Evolutionary conservation across 2,113 vertebrate genomes (phyloP).

Genomic region (Ciconia maguari): DNA sequence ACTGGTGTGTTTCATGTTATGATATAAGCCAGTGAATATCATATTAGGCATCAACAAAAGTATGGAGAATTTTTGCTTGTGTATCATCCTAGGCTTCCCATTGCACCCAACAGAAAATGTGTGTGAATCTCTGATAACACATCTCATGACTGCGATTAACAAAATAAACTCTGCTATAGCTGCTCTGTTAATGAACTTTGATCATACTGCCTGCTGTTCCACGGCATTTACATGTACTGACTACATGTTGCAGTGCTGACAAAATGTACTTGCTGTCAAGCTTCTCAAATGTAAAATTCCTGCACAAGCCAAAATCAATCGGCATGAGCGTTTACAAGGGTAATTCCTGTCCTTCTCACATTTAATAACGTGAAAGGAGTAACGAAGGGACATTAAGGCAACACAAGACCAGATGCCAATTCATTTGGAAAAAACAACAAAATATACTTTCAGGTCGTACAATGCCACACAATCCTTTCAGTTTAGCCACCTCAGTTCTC

Average conservation of each 20-base stretch:
- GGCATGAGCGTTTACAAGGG: background rate
- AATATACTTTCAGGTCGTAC: background rate
- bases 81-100: background rate
- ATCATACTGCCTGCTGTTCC: background rate
- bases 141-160: background rate
- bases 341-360: background rate
- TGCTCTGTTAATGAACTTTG: background rate
- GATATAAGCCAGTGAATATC: background rate
- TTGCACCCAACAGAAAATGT: background rate
- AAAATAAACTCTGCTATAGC: background rate
- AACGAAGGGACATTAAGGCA: background rate
- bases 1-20: background rate
- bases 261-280: background rate
- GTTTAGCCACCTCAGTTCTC: background rate
- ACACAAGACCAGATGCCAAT: background rate
- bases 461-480: background rate
- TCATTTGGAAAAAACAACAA: background rate
- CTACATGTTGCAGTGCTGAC: background rate
- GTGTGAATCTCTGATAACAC: background rate
- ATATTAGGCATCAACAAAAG: background rate
- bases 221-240: background rate
- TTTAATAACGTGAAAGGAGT: background rate
- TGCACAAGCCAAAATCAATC: background rate
- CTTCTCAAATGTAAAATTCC: background rate
- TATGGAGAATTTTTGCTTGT: background rate